A percentile compares a stretch with the other conserved stretches of the same genome.
These are phyloP conservation scores for Mus musculus DNA, from an alignment of 2,113 vertebrate genomes.

Conservation along the genomic window GRCm39 chr10:32367001-32367500, in stretches of 20 bases:
- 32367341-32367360: not conserved
- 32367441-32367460: too few relatives aligned
- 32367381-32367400: too few relatives aligned
- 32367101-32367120: not conserved
- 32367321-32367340: not conserved
- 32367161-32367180: not conserved
- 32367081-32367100: not conserved
- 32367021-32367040: not conserved
- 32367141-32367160: not conserved
- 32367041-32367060: not conserved
- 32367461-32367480: too few relatives aligned
- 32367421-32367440: too few relatives aligned
- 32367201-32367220: not conserved
- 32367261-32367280: too few relatives aligned
- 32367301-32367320: not conserved
- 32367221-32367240: not conserved
- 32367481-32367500: not conserved
- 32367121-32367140: not conserved
- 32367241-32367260: not conserved
- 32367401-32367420: too few relatives aligned
- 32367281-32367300: not conserved
- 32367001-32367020: not conserved
- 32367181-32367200: not conserved
- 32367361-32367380: not conserved
- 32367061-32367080: not conserved